Evolutionary conservation across 2,888 invertebrate genomes (phyloP).

Genomic region (Mylabris sibirica): DNA sequence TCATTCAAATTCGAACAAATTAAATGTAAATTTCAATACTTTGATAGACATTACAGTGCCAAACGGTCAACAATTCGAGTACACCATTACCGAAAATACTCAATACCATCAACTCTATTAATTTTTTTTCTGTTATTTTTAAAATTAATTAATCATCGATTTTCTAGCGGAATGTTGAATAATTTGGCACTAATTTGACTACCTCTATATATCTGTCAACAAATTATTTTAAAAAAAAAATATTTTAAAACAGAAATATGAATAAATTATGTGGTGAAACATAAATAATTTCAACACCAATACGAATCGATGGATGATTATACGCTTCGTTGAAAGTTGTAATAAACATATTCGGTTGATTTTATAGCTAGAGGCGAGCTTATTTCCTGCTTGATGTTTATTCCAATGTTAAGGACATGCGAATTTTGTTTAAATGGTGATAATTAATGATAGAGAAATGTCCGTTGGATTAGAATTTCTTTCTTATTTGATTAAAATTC

Average conservation of each 20-base stretch:
- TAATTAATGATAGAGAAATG: background rate
- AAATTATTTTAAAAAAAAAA: background rate
- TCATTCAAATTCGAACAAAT: background rate
- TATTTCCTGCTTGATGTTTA: background rate
- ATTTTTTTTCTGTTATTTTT: no score
- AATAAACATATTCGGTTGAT: constrained; percentile 24
- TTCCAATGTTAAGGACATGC: background rate
- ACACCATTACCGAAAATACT: no score
- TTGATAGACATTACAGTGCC: background rate
- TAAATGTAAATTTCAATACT: background rate
- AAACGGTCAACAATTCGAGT: no score
- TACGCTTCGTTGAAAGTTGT: constrained; percentile 20
- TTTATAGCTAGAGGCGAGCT: background rate
- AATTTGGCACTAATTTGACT: no score
- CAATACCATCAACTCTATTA: no score
- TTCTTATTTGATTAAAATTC: background rate
- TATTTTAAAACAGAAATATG: background rate
- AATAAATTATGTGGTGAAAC: no score
- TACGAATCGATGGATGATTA: constrained; percentile 9
- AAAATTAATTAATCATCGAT: background rate
- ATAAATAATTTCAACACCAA: no score
- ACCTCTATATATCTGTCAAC: no score
- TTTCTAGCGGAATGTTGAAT: background rate
- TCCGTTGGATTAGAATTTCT: background rate
- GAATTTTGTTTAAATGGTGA: no score